Evolutionary conservation across 1,140 invertebrate species (phyloP), one percentile per base, ranked within the genome.

Genomic region (Brachionus plicatilis): DNA sequence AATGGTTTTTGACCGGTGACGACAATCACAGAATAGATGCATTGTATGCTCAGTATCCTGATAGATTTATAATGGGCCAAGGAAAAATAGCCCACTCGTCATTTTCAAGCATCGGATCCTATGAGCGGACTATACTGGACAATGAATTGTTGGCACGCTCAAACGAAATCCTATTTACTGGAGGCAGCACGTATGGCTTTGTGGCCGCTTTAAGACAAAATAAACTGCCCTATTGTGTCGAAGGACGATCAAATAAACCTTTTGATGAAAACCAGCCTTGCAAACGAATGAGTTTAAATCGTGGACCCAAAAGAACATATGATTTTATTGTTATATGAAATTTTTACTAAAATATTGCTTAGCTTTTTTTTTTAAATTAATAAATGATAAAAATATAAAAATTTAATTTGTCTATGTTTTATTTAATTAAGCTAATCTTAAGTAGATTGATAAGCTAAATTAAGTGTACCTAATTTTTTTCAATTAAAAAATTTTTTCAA

Each of bases 181-280:
- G 72, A 47, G 72, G 72, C 9, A 76, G 72, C 50, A 76, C 72
- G 9, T 76, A 47, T 76, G 72, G 72, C 47, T 27, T 76, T 50
- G 20, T 37, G 47, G 72, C 72, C 5, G 41, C 72, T 14, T 5
- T 76, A 11, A 47, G 24, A 76, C 41, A 76, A 50, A 50, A 50
- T n/a, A 47, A 50, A 76, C 4, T 76, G 27, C 72, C 72, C 5
- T 76, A 50, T 76, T 76, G 41, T 76, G 20, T 76, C 5, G 72
- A 76, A 24, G 72, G 72, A 50, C 9, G 14, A 72, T 72, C 68
- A 41, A 72, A 43, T 43, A 8, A 12, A 3, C 8, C 8, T 20
- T 41, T 43, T 17, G n/a, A 72, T 43, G 68, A 72, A 45, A 43
- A 43, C 11, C 5, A 72, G 7, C 68, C 68, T 3, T 72, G 68